Conservation (phyloP, 2,888 invertebrate species). For the Melinaea menophilus region DNA sequence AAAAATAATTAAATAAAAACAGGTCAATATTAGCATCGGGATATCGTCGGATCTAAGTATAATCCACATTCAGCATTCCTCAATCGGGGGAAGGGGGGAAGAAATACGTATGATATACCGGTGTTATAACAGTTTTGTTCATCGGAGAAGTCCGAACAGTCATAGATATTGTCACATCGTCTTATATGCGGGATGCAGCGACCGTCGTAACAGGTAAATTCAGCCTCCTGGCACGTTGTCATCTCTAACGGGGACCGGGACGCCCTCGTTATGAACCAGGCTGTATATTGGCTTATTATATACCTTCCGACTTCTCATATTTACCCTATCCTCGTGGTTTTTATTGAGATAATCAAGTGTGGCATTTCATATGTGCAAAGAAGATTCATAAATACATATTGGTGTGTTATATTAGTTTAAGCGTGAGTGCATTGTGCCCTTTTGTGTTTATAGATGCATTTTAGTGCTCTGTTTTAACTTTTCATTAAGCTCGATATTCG, state of each 20-base stretch:
- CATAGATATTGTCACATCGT: conserved; percentile 93
- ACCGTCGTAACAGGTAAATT: conserved; percentile 86
- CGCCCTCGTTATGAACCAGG: conserved; percentile 58
- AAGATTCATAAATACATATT: not conserved
- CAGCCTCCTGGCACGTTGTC: conserved; percentile 76
- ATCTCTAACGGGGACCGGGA: conserved; percentile 52
- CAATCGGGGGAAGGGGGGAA: conserved; percentile 33
- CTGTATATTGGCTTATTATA: conserved; percentile 47
- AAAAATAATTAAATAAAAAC: conserved; percentile 9
- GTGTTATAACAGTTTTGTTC: conserved; percentile 88
- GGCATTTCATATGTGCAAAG: conserved; percentile 1
- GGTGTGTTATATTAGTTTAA: conserved; percentile 11
- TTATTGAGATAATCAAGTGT: not conserved
- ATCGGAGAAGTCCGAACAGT: conserved; percentile 93
- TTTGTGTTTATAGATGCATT: conserved; percentile 14
- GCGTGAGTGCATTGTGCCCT: conserved; percentile 27
- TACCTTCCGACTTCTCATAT: not conserved
- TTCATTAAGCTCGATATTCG: not conserved
- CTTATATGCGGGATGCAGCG: conserved; percentile 86
- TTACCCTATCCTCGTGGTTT: not conserved
- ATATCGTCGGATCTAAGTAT: conserved; percentile 13
- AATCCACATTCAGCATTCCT: conserved; percentile 53
- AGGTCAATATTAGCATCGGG: conserved; percentile 5
- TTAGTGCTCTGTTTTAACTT: not conserved
- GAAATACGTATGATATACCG: conserved; percentile 57